Percentiles rank a stretch among this genome's conserved stretches.
Evolutionary conservation across 2,797 vertebrate genomes (phyloP).

Genomic region (Remorina albescens): DNA sequence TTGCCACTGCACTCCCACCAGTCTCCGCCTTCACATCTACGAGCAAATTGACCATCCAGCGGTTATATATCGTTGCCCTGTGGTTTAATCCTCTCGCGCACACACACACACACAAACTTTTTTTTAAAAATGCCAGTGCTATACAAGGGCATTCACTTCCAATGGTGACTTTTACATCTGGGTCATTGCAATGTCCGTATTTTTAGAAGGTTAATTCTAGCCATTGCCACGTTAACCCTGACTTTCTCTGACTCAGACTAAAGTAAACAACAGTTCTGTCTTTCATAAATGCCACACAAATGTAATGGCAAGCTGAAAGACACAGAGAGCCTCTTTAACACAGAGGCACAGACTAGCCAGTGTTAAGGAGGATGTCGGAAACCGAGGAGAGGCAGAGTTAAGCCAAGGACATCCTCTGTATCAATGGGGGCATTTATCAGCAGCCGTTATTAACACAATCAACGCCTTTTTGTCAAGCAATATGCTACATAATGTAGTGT

Average conservation of each 20-base stretch:
- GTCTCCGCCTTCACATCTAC: conserved; percentile 65
- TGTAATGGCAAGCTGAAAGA: conserved; percentile 49
- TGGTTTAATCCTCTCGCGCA: conserved; percentile 66
- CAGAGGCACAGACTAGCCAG: conserved; percentile 67
- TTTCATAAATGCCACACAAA: conserved; percentile 64
- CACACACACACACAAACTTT: too few species aligned
- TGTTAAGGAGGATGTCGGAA: conserved; percentile 68
- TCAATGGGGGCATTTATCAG: conserved; percentile 83
- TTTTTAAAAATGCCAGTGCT: conserved; percentile 31
- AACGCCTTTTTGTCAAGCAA: conserved; percentile 77
- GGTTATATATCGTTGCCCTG: conserved; percentile 57
- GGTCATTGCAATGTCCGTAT: conserved; percentile 73
- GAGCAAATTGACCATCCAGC: conserved; percentile 69
- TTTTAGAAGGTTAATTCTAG: conserved; percentile 80
- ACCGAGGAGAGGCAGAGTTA: conserved; percentile 53
- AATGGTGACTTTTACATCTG: conserved; percentile 75
- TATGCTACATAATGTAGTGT: conserved; percentile 71
- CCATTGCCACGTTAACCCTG: conserved; percentile 70
- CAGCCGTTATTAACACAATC: conserved; percentile 82
- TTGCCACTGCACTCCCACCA: conserved; percentile 65
- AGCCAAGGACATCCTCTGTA: conserved; percentile 79
- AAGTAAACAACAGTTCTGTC: conserved; percentile 74
- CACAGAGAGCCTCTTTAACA: conserved; percentile 78
- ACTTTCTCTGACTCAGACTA: conserved; percentile 53
- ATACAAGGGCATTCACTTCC: conserved; percentile 76